Evolutionary conservation across 1,140 invertebrate genomes (phyloP), one percentile per base, ranked within the genome.

Genomic region (Drosophila pectinifera): DNA sequence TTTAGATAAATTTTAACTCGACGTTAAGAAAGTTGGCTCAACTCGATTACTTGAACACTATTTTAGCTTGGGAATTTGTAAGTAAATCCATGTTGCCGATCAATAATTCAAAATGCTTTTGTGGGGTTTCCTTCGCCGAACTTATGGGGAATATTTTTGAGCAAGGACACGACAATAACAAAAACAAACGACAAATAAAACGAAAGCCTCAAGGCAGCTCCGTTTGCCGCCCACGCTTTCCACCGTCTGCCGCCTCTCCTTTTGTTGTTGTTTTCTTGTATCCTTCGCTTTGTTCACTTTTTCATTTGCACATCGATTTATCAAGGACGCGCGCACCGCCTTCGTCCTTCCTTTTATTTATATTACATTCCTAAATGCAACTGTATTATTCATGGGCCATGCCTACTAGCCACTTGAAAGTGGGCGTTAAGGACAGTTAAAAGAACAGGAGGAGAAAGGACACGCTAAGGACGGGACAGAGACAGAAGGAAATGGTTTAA

Each of bases 251-350:
- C 56, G 34, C 48, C 31, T 31, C 68, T 78, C 46, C 43, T 57
- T 39, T 72, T 73, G 38, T 62, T 78, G 62, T 43, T 45, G 46
- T 34, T 55, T 48, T 34, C n/a, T n/a, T 46, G 18, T 54, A n/a
- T 34, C 26, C 34, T 31, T 61, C 22, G 24, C 22, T 39, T 67
- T 28, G 38, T 63, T 67, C 38, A 42, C 45, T 69, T 83, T 61
- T 57, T 61, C 20, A 41, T 78, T 89, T 63, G 57, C 77, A 74
- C 85, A 89, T 89, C 80, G 84, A 89, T 89, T 89, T 89, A 78
- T 89, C 84, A 89, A 86, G 75, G 84, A 88, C 75, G 58, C 64
- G 68, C 43, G 80, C 45, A 36, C 45, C 38, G 42, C 45, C 31
- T 42, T 74, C 20, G 72, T 75, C 53, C 72, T 75, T 75, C 34